Evolutionary conservation across 2,113 vertebrate species (phyloP), one percentile per base, ranked within the genome.

Genomic region (Lipophrys pholis): DNA sequence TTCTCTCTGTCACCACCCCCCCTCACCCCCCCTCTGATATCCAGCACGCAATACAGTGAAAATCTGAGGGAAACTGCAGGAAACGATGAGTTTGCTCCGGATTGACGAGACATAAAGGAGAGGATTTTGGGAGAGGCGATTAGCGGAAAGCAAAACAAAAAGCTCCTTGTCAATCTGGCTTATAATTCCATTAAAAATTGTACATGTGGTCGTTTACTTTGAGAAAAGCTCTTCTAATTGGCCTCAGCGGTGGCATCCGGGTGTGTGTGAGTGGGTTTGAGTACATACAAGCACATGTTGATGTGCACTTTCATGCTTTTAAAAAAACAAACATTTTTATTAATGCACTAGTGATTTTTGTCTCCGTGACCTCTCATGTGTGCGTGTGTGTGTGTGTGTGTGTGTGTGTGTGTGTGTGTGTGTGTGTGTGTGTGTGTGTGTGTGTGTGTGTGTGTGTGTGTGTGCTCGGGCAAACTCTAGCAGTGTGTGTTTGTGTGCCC

Each of bases 121-220:
- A 61, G 75, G 73, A 80, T 79, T 87, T 85, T 69, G 67, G 55
- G 10, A 69, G 53, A 76, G 74, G 77, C 74, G 74, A 87, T 91
- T 87, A 90, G 82, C 56, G 43, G 55, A 36, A 76, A 67, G 76
- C 17, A 66, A 83, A 83, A 88, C 78, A 86, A 87, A 90, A 86
- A 86, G 78, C 59, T 42, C 17, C 82, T 76, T 87, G 89, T 90
- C 89, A 89, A 83, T 91, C 89, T 89, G 80, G 77, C 79, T 92
- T 89, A 90, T 89, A 82, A 88, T 86, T 90, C 73, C 81, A 80
- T 85, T 85, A 78, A 75, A 89, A 77, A 54, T 15, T 54, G 49
- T 69, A 69, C 74, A 79, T 79, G 50, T 65, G 69, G 62, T 70
- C 15, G 69, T 85, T 87, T 73, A 81, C 76, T 84, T 52, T 65